Evolutionary conservation across 2,888 invertebrate species (phyloP), one percentile per base, ranked within the genome.

Genomic region (Escarpia spicata): DNA sequence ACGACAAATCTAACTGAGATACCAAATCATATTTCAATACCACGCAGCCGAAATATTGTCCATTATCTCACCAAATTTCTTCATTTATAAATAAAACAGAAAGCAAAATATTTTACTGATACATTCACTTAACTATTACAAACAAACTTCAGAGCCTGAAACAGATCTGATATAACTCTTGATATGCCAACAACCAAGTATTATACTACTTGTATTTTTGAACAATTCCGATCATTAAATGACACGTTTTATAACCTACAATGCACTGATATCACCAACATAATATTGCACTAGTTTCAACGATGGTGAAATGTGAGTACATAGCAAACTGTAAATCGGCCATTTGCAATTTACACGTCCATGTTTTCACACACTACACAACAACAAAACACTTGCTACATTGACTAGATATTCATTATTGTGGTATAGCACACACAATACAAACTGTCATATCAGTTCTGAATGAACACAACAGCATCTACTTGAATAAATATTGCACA

Each of bases 381-480:
- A 75, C 75, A 75, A 75, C 19, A 3, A 75, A 75, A 75, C 19
- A 19, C 19, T n/a, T 26, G 26, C 75, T 75, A 75, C 75, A n/a
- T 75, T 75, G 75, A 75, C 75, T 75, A 75, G 75, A 75, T 75
- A 75, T 75, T 75, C 75, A 75, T 75, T 75, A 75, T 75, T 75
- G 75, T 75, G 75, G 26, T 26, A 26, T 75, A 6, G 75, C 75
- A 75, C 75, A 75, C 75, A 75, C 75, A 75, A 75, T 26, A 26
- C 75, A 75, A 75, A 75, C 75, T 75, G 75, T n/a, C 75, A 26
- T 26, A 6, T 75, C 15, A 26, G 75, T 75, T 75, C 19, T 75
- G n/a, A 4, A 75, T 26, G 75, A 26, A 75, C 75, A 75, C 26
- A 26, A 26, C 75, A 75, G 75, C 75, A 75, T n/a, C 75, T 75